Evolutionary conservation across 1,140 invertebrate genomes (phyloP), one percentile per base, ranked within the genome.

Genomic region (Drosophila busckii): DNA sequence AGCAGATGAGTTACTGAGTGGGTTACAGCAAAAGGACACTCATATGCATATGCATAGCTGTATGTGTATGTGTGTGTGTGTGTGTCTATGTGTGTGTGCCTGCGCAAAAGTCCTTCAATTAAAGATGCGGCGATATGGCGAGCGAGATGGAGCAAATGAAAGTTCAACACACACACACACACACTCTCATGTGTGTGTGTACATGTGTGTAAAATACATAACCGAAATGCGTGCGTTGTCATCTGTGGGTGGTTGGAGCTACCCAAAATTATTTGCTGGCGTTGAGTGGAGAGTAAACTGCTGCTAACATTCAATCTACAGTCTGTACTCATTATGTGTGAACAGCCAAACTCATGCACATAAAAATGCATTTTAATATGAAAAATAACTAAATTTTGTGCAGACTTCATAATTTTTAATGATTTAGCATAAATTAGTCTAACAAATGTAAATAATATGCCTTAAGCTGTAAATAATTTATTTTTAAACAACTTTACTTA

Each of bases 101-200:
- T 73, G 75, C 73, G 73, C 75, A 80, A 82, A 64, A 82, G 75
- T 80, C 69, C 73, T 82, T 82, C 73, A 82, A 82, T 80, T 80
- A 80, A 80, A 63, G 59, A 67, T 63, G 46, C 40, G 61, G 61
- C 55, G 59, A 67, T 67, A 52, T 56, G 49, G 58, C 59, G 60
- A 67, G 60, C 59, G 64, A 67, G 59, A 63, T 67, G 78, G 73
- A 78, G 62, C 60, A 45, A 63, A 49, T 54, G 54, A 58, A 78
- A 61, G 70, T 55, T 53, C 46, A 59, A 70, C 68, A 62, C 63
- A 61, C 58, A 55, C 71, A 70, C 37, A 34, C 58, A 16, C 44
- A 34, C 44, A 46, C 44, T 31, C 38, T 48, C 32, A 19, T 13
- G 12, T 20, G 15, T 29, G 17, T 53, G 20, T 56, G 40, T 23